These are phyloP conservation scores for Magallana angulata DNA, from an alignment of 1,140 invertebrate genomes.

Conservation along the genomic window DNA sequence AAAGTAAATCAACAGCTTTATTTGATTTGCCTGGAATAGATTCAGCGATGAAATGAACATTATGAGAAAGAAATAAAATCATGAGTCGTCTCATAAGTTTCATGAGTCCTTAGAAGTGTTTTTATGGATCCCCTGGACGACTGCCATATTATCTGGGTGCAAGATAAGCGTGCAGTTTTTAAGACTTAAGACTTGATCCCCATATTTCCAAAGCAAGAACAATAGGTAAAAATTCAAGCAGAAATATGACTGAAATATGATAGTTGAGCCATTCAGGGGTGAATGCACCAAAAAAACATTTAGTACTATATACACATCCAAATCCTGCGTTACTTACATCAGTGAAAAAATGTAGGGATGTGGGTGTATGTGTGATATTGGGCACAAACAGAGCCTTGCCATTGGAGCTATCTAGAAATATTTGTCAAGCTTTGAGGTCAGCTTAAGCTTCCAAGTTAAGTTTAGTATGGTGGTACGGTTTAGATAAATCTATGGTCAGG, in stretches of 20 bases:
- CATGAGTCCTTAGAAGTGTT: conserved; percentile 55
- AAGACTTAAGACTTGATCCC: background rate
- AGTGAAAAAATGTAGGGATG: too few relatives aligned
- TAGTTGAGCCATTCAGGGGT: background rate
- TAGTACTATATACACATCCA: conserved; percentile 33
- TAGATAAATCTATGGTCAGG: background rate
- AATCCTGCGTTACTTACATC: conserved; percentile 42
- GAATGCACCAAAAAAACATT: conserved; percentile 43
- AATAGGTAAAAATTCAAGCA: conserved; percentile 32
- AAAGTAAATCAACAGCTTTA: background rate
- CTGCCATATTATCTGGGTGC: conserved; percentile 46
- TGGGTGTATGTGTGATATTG: background rate
- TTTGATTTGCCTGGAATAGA: conserved; percentile 43
- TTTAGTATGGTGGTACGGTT: too few relatives aligned
- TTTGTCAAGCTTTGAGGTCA: too few relatives aligned
- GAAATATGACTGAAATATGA: conserved; percentile 34
- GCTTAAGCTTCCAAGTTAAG: too few relatives aligned
- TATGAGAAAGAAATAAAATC: background rate
- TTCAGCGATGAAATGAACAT: conserved; percentile 40
- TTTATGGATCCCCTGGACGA: conserved; percentile 50
- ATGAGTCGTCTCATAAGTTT: conserved; percentile 17
- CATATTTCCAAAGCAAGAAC: conserved; percentile 43
- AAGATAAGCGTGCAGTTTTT: conserved; percentile 40
- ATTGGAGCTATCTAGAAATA: too few relatives aligned
- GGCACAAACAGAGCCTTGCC: too few relatives aligned